Base-by-base conservation (phyloP, 2,797 vertebrate species). In the Nannoperca australis region DNA sequence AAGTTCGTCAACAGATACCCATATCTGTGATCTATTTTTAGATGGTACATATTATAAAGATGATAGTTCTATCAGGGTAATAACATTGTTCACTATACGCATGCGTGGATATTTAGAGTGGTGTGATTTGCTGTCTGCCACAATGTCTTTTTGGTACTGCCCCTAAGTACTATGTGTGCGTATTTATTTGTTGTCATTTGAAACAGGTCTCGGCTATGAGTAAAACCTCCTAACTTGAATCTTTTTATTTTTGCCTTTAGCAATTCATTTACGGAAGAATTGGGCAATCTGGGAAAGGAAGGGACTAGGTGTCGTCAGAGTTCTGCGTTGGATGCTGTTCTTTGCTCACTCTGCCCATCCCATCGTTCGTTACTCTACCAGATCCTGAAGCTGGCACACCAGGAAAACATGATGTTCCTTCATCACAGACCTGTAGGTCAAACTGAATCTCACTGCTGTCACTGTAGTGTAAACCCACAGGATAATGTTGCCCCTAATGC, bases 321-420 rank as follows among this genome's bases (percentile, higher is more conserved):
- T 36, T 90, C 90, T 69, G 78, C 87, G 17, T 94, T 99, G 96
- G 95, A 92, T 91, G 96, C 93, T 88, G 96, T 99, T 93, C 94
- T 99, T 87, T 92, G 94, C 86, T 95, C 95, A 63, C 95, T 98
- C 88, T 99, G 98, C 93, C 94, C 92, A 73, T 95, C 95, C 91
- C 98, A 99, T 93, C 94, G 93, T 90, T 96, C 95, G 83, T 96
- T 98, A 92, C 94, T 97, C 87, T 94, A 95, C 93, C 93, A 95
- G 91, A 96, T 99, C 92, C 94, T 99, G 89, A 97, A 96, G 94
- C 95, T 96, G 91, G 93, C 97, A 84, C 93, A 93, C 70, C 95
- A 97, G 93, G 96, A 98, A 88, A 92, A 94, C 85, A 85, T 89
- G 82, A 78, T 87, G 79, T 86, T 93, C 86, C 88, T 90, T 77